Evolutionary conservation across 2,888 invertebrate species (phyloP).

Genomic region (Taphrorychus bicolor): DNA sequence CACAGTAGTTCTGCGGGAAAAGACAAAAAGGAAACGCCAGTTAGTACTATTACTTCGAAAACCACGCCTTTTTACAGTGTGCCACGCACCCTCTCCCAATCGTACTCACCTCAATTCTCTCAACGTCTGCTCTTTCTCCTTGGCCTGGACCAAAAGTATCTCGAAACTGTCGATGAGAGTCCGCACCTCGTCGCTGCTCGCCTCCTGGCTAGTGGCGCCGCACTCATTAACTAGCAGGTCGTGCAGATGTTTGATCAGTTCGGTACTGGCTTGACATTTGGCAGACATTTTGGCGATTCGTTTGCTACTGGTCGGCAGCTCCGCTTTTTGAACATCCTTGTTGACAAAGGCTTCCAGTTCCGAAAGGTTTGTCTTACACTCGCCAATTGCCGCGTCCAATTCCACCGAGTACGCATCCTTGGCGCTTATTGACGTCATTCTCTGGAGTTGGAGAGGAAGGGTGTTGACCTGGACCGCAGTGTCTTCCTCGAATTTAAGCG

Average conservation of each 20-base stretch:
- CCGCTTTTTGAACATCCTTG: constrained; percentile 65
- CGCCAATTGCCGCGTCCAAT: constrained; percentile 74
- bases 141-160: constrained; percentile 72
- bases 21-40: constrained; percentile 49
- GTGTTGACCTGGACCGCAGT: constrained; percentile 85
- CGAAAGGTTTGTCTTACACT: constrained; percentile 73
- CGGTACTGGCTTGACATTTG: constrained; percentile 80
- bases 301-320: constrained; percentile 70
- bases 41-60: constrained; percentile 51
- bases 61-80: constrained; percentile 23
- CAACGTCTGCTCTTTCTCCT: constrained; percentile 77
- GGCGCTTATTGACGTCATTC: constrained; percentile 76
- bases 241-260: constrained; percentile 81
- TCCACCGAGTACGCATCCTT: constrained; percentile 85
- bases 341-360: constrained; percentile 71
- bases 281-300: constrained; percentile 79
- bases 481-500: constrained; percentile 77
- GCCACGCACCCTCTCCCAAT: constrained; percentile 29
- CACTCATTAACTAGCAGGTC: constrained; percentile 77
- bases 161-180: constrained; percentile 73
- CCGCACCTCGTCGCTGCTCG: constrained; percentile 70
- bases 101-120: constrained; percentile 74
- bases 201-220: constrained; percentile 70
- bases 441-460: constrained; percentile 64
- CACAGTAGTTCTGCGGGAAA: constrained; percentile 62